Evolutionary conservation across 2,113 vertebrate species (phyloP).

Genomic region (Asarcornis scutulata): DNA sequence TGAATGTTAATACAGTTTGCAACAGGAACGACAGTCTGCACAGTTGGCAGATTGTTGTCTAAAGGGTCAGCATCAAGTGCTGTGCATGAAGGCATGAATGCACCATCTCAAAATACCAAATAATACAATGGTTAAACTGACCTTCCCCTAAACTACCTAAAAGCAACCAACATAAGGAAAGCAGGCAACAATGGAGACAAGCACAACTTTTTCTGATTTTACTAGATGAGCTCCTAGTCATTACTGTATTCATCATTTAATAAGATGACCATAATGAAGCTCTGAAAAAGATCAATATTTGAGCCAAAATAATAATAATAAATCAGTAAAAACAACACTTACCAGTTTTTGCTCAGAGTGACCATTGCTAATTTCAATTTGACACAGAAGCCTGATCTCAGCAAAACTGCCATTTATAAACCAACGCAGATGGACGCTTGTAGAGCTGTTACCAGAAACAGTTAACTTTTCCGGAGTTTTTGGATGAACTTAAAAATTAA

Average conservation of each 20-base stretch:
- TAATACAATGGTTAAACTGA: neutral
- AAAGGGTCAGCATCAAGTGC: neutral
- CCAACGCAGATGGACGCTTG: conserved; percentile 65
- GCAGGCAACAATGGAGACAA: neutral
- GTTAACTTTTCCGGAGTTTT: conserved; percentile 66
- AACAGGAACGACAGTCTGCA: neutral
- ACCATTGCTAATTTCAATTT: conserved; percentile 67
- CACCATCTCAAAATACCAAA: neutral
- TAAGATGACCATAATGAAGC: neutral
- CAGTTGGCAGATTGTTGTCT: neutral
- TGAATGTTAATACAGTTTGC: neutral
- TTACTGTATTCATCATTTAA: neutral
- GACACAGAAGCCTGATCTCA: conserved; percentile 74
- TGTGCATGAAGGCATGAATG: neutral
- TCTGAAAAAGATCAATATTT: neutral
- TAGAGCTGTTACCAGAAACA: conserved; percentile 60
- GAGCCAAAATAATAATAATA: neutral
- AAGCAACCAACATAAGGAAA: neutral
- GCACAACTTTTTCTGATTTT: neutral
- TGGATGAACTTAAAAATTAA: conserved; percentile 72
- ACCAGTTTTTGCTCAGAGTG: conserved; percentile 63
- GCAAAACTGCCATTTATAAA: conserved; percentile 73
- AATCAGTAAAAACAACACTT: conserved; percentile 40
- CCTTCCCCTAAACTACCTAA: neutral
- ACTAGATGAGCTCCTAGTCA: neutral